phyloP scores from a whole-genome alignment of 2,888 invertebrate genomes.

The Cryptocephalus moraei region DNA sequence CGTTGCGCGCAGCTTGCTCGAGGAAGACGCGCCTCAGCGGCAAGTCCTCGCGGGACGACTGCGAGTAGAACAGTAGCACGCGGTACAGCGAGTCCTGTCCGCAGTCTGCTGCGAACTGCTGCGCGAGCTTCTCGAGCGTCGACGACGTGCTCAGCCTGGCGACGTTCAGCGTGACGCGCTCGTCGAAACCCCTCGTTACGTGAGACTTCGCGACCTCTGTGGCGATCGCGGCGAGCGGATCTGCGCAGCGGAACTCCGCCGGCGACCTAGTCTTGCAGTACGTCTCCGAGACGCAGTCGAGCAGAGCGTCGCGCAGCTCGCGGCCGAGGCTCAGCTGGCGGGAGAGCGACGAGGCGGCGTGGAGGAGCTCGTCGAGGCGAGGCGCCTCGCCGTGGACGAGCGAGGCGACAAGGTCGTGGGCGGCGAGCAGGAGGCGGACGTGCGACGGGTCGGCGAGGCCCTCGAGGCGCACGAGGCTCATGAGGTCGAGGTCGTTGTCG shows the following conservation, averaged over 20 bases:
- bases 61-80: no score
- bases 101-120: conserved; percentile 22
- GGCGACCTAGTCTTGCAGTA: conserved; percentile 40
- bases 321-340: conserved; percentile 54
- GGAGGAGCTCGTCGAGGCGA: conserved; percentile 52
- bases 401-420: conserved; percentile 38
- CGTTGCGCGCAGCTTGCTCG: no score
- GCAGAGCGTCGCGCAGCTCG: conserved; percentile 43
- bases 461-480: conserved; percentile 41
- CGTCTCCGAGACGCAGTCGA: conserved; percentile 52
- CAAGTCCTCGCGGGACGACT: no score
- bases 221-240: conserved; percentile 42
- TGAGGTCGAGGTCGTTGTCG: conserved; percentile 37
- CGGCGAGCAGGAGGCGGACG: conserved; percentile 34
- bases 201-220: conserved; percentile 32
- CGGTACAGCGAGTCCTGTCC: no score
- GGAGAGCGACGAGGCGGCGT: conserved; percentile 51
- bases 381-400: conserved; percentile 50
- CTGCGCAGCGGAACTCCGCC: conserved; percentile 31
- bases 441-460: conserved; percentile 30
- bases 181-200: conserved; percentile 13
- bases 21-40: no score
- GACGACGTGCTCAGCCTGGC: conserved; percentile 44
- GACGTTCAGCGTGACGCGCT: conserved; percentile 33
- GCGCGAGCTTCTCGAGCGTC: conserved; percentile 42